Percentiles rank a stretch among this genome's conserved stretches.
Conservation (phyloP, 1,140 invertebrate genomes). For the Drosophila trapezifrons region DNA sequence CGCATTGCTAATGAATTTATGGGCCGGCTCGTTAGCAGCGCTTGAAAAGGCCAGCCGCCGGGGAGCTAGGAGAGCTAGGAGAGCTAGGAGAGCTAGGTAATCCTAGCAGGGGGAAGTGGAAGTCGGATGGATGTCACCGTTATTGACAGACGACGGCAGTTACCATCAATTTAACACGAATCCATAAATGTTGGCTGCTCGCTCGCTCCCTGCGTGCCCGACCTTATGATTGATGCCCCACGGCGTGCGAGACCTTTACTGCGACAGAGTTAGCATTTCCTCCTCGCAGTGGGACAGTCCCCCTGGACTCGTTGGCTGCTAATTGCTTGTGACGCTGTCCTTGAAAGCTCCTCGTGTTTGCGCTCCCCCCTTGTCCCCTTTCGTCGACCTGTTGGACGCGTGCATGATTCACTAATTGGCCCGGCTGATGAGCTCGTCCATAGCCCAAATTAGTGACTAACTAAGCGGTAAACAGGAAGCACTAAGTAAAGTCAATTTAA, state of each 20-base stretch:
- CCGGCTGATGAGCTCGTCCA: not conserved
- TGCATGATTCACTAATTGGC: slow-evolving; percentile 28
- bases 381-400: slow-evolving; percentile 40
- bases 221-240: slow-evolving; percentile 70
- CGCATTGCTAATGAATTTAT: slow-evolving; percentile 66
- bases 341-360: slow-evolving; percentile 2
- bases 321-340: slow-evolving; percentile 41
- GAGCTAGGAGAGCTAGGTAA: slow-evolving; percentile 21
- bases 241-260: not conserved
- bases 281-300: slow-evolving; percentile 13
- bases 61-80: slow-evolving; percentile 16
- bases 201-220: slow-evolving; percentile 19
- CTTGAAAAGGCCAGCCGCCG: slow-evolving; percentile 18
- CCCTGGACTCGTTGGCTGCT: slow-evolving; percentile 35
- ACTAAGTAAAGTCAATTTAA: not conserved
- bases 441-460: slow-evolving; percentile 20
- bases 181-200: slow-evolving; percentile 45
- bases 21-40: slow-evolving; percentile 48
- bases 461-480: not conserved
- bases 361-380: not conserved
- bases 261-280: slow-evolving; percentile 6
- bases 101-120: not conserved
- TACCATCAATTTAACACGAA: slow-evolving; percentile 73
- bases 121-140: slow-evolving; percentile 12
- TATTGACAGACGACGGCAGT: slow-evolving; percentile 67